These are phyloP conservation scores for Anisognathus igniventris DNA, from an alignment of 2,797 vertebrate species.

Conservation along the genomic window DNA sequence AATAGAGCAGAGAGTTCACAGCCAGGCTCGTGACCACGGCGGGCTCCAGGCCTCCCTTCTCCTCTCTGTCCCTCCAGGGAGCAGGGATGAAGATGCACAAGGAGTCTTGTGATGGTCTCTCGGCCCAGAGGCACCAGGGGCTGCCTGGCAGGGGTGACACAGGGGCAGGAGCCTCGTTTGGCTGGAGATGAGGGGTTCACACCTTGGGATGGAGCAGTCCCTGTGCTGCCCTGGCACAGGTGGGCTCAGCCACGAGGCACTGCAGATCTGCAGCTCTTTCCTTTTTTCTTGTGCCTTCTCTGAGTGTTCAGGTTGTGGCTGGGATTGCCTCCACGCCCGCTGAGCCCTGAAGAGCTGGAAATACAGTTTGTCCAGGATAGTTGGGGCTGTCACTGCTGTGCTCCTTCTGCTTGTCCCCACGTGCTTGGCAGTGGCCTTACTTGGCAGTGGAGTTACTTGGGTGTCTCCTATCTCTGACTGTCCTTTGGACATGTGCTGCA, in stretches of 20 bases:
- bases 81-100: neutral
- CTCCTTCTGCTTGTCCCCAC: neutral
- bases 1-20: neutral
- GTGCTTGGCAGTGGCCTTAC: neutral
- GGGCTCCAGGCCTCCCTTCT: neutral
- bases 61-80: neutral
- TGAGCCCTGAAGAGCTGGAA: neutral
- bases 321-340: accelerated
- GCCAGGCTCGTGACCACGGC: neutral
- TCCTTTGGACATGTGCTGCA: neutral
- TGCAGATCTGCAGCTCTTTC: neutral
- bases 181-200: neutral
- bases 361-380: neutral
- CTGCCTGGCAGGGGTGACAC: neutral
- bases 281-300: neutral
- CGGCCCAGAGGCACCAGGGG: accelerated
- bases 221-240: neutral
- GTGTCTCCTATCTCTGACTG: neutral
- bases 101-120: accelerated
- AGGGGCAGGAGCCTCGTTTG: accelerated
- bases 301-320: accelerated
- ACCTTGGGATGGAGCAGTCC: accelerated
- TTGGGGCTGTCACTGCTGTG: accelerated
- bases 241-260: neutral
- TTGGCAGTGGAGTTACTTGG: neutral